Conservation (phyloP, 2,888 invertebrate genomes). For the Philereme vetulata region DNA sequence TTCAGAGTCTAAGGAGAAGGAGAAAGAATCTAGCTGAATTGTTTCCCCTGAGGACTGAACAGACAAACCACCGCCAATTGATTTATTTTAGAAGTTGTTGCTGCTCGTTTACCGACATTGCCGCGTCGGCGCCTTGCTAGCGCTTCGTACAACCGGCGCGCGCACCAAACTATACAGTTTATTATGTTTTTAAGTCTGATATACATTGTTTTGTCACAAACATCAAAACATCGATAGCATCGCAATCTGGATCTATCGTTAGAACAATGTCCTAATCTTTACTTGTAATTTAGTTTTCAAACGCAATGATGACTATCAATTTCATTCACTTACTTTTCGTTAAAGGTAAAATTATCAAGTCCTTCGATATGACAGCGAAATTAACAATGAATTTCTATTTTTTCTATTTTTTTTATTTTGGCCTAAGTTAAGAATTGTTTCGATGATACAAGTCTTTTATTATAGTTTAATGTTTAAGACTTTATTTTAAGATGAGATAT, state of each 20-base stretch:
- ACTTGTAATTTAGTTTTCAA: slow-evolving; percentile 63
- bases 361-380: slow-evolving; percentile 69
- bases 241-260: slow-evolving; percentile 38
- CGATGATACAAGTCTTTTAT: slow-evolving; percentile 70
- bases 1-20: slow-evolving; percentile 88
- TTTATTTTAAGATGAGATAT: slow-evolving; percentile 83
- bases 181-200: slow-evolving; percentile 62
- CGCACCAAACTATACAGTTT: slow-evolving; percentile 45
- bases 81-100: slow-evolving; percentile 77
- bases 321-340: slow-evolving; percentile 57
- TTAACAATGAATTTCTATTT: slow-evolving; percentile 67
- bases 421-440: slow-evolving; percentile 77
- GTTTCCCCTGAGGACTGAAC: slow-evolving; percentile 71
- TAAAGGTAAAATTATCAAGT: slow-evolving; percentile 46
- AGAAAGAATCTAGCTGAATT: slow-evolving; percentile 88
- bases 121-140: slow-evolving; percentile 44
- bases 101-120: slow-evolving; percentile 47
- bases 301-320: slow-evolving; percentile 54
- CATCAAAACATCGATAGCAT: slow-evolving; percentile 34
- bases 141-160: slow-evolving; percentile 43
- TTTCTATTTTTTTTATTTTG: slow-evolving; percentile 65
- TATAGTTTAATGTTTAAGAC: slow-evolving; percentile 80
- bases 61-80: slow-evolving; percentile 82
- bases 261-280: slow-evolving; percentile 59
- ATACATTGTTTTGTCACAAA: slow-evolving; percentile 58